Evolutionary conservation across 2,888 invertebrate species (phyloP).

Genomic region (Eupithecia tripunctaria): DNA sequence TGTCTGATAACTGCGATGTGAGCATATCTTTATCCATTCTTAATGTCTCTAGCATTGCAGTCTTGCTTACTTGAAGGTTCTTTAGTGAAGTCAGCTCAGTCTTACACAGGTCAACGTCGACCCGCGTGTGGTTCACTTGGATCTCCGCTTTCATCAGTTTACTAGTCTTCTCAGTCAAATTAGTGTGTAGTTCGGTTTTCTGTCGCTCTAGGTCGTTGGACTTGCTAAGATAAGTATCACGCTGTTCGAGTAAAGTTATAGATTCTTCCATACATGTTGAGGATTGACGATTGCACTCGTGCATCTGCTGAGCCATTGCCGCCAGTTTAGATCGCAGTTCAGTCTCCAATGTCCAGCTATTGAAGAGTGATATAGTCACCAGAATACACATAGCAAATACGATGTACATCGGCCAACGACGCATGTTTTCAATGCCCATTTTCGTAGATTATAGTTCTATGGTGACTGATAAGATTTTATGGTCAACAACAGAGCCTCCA

Average conservation of each 20-base stretch:
- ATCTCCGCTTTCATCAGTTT: constrained; percentile 67
- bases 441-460: constrained; percentile 35
- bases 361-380: constrained; percentile 77
- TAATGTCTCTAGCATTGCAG: constrained; percentile 74
- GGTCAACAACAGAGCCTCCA: neutral
- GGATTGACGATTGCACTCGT: constrained; percentile 75
- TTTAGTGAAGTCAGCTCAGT: constrained; percentile 78
- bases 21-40: constrained; percentile 76
- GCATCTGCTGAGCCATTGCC: constrained; percentile 70
- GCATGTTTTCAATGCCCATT: constrained; percentile 83
- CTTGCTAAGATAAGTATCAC: constrained; percentile 69
- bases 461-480: neutral
- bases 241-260: constrained; percentile 70
- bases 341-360: constrained; percentile 77
- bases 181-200: constrained; percentile 63
- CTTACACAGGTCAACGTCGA: constrained; percentile 74
- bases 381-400: constrained; percentile 75
- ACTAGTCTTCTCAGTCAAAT: constrained; percentile 61
- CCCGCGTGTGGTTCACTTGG: constrained; percentile 70
- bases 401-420: constrained; percentile 81
- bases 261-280: constrained; percentile 76
- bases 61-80: constrained; percentile 77
- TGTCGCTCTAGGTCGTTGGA: constrained; percentile 68
- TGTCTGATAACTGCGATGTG: constrained; percentile 68
- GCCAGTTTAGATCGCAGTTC: constrained; percentile 71